These are phyloP conservation scores for Aphyosemion australe DNA, from an alignment of 2,113 vertebrate species.

Conservation along the genomic window DNA sequence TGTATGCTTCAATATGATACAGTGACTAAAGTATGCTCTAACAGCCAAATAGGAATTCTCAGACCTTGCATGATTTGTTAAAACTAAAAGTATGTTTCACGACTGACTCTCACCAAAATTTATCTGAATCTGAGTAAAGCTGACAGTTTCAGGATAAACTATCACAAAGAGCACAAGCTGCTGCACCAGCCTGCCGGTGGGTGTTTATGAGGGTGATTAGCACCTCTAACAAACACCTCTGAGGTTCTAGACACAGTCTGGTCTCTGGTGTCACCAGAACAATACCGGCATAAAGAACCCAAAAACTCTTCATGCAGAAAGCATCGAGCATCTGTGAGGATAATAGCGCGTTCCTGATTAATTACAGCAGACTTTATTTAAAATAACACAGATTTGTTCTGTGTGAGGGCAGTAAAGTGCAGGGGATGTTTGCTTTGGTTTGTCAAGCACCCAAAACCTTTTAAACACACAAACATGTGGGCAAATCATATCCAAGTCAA, in stretches of 20 bases:
- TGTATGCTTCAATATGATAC: no score
- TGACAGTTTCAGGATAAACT: neutral
- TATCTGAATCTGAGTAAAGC: no score
- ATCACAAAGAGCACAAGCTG: neutral
- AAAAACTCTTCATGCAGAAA: slow-evolving; percentile 36
- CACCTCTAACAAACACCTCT: slow-evolving; percentile 42
- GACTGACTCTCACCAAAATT: no score
- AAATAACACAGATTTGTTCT: slow-evolving; percentile 61
- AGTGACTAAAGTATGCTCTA: neutral
- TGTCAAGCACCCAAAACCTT: slow-evolving; percentile 64
- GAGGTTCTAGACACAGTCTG: slow-evolving; percentile 25
- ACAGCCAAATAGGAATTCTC: no score
- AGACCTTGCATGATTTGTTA: no score
- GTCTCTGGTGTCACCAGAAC: slow-evolving; percentile 2
- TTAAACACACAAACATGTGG: slow-evolving; percentile 62
- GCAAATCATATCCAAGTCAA: slow-evolving; percentile 50
- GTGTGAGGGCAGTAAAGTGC: slow-evolving; percentile 45
- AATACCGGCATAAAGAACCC: neutral
- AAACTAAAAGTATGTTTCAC: no score
- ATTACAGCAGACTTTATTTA: slow-evolving; percentile 51
- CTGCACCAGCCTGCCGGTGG: slow-evolving; percentile 28
- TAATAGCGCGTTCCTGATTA: slow-evolving; percentile 53
- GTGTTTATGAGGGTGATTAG: slow-evolving; percentile 61
- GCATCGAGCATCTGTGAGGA: slow-evolving; percentile 54
- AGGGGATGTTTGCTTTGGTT: slow-evolving; percentile 65